These are phyloP conservation scores for Siniperca knerii DNA, from an alignment of 2,113 vertebrate species.

Conservation along the genomic window DNA sequence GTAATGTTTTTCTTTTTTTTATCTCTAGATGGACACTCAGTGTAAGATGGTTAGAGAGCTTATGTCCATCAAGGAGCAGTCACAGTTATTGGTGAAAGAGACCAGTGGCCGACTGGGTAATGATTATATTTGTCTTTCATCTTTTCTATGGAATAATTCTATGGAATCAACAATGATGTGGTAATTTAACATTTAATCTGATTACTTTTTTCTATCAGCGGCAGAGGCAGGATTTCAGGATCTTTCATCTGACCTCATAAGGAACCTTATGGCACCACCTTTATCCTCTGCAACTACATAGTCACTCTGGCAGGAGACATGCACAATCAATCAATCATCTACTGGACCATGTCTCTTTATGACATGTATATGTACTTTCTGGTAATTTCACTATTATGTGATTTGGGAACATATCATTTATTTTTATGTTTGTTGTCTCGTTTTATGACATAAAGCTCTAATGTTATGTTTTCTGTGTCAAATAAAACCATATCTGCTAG, in stretches of 20 bases:
- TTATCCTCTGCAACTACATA: conserved; percentile 59
- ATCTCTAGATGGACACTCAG: conserved; percentile 82
- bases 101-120: conserved; percentile 83
- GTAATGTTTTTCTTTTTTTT: not conserved
- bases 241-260: conserved; percentile 73
- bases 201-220: conserved; percentile 60
- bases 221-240: conserved; percentile 77
- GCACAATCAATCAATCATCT: not conserved
- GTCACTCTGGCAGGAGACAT: conserved; percentile 21
- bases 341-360: not conserved
- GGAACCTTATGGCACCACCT: conserved; percentile 68
- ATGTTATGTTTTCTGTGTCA: conserved; percentile 3
- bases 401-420: not conserved
- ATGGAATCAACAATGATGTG: not conserved
- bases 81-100: conserved; percentile 79
- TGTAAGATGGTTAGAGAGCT: conserved; percentile 79
- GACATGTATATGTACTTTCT: conserved; percentile 7
- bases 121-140: not conserved
- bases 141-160: not conserved
- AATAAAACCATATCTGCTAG: not conserved
- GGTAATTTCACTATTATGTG: conserved; percentile 3
- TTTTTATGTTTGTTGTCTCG: not conserved
- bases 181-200: not conserved
- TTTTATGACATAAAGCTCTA: not conserved
- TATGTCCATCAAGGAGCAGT: conserved; percentile 77